These are phyloP conservation scores for Sisor rabdophorus DNA, from an alignment of 2,113 vertebrate species.

Conservation along the genomic window DNA sequence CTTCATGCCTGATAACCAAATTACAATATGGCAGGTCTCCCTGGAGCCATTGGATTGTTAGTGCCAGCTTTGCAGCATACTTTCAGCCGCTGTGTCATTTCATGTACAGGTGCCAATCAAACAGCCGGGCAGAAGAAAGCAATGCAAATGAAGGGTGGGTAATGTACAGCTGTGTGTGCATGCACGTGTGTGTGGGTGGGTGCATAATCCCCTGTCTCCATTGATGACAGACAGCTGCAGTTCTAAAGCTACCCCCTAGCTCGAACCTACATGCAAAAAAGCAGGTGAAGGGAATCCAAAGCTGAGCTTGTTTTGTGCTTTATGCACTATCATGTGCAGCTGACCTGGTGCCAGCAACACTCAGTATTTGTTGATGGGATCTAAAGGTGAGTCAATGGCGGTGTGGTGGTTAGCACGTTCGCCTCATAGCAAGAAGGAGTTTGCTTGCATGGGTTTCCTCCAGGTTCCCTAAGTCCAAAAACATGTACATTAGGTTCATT, in stretches of 20 bases:
- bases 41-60: slow-evolving; percentile 95
- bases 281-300: slow-evolving; percentile 59
- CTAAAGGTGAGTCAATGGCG: not conserved
- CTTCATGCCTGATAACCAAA: slow-evolving; percentile 99
- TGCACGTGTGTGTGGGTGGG: slow-evolving; percentile 47
- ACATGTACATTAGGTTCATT: too few species aligned
- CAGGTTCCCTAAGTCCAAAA: too few species aligned
- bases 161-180: slow-evolving; percentile 73
- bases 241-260: slow-evolving; percentile 66
- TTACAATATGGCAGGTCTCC: slow-evolving; percentile 99
- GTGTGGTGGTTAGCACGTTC: too few species aligned
- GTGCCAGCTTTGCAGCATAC: slow-evolving; percentile 98
- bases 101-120: slow-evolving; percentile 99
- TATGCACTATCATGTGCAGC: slow-evolving; percentile 46
- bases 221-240: slow-evolving; percentile 87
- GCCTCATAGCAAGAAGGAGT: too few species aligned
- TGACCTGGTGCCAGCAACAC: slow-evolving; percentile 34
- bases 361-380: slow-evolving; percentile 35
- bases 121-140: slow-evolving; percentile 61
- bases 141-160: slow-evolving; percentile 93
- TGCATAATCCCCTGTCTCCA: slow-evolving; percentile 77
- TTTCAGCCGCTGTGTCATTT: slow-evolving; percentile 99
- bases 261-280: slow-evolving; percentile 59
- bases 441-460: too few species aligned
- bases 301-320: slow-evolving; percentile 44